Percentiles rank a stretch among this genome's conserved stretches.
phyloP scores from a whole-genome alignment of 2,113 vertebrate genomes.

The Nesogale talazaci region DNA sequence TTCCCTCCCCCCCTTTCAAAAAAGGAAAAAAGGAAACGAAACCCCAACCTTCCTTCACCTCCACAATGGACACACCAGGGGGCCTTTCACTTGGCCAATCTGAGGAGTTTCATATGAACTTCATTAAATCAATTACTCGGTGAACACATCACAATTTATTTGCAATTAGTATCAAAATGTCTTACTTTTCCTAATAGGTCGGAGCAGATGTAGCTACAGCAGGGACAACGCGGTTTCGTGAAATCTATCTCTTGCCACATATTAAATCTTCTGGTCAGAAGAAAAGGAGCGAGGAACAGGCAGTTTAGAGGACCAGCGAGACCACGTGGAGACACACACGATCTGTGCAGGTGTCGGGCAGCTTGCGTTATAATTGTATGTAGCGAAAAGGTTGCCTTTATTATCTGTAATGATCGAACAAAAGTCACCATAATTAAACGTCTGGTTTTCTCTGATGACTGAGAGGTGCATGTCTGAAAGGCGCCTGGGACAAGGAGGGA shows the following conservation, averaged over 20 bases:
- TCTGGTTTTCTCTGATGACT: constrained; percentile 72
- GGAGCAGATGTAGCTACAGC: constrained; percentile 86
- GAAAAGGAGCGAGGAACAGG: constrained; percentile 74
- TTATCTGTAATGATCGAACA: constrained; percentile 75
- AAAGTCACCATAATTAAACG: constrained; percentile 80
- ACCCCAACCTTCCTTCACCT: constrained; percentile 75
- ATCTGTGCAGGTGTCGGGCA: constrained; percentile 77
- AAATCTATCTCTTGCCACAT: constrained; percentile 80
- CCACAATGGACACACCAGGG: constrained; percentile 82
- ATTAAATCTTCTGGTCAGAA: constrained; percentile 81
- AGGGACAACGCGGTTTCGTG: constrained; percentile 81
- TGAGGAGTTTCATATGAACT: constrained; percentile 85
- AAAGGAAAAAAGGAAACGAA: constrained; percentile 69
- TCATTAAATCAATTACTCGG: constrained; percentile 88
- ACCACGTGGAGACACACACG: constrained; percentile 70
- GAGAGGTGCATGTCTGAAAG: constrained; percentile 76
- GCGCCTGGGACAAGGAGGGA: constrained; percentile 57
- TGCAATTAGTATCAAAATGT: constrained; percentile 87
- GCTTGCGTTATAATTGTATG: constrained; percentile 80
- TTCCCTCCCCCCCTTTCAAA: neutral
- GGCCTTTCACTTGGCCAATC: constrained; percentile 82
- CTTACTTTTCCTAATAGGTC: constrained; percentile 85
- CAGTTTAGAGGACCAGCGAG: constrained; percentile 66
- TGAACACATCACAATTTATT: constrained; percentile 87
- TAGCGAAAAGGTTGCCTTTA: constrained; percentile 77